phyloP scores from a whole-genome alignment of 1,140 invertebrate genomes.

The Neodiprion fabricii region DNA sequence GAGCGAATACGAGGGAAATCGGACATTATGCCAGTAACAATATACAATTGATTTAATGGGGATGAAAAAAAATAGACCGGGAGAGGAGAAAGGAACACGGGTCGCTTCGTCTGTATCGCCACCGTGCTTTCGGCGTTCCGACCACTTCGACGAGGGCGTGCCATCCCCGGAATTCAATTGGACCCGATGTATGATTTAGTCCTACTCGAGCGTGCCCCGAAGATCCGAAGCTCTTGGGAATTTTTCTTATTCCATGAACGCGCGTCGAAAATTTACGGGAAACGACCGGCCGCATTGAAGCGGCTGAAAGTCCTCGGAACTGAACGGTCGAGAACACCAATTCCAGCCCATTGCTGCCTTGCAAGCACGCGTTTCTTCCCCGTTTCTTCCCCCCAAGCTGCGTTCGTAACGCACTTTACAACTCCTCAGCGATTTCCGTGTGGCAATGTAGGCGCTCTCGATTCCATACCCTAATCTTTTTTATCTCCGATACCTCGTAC shows the following conservation, averaged over 20 bases:
- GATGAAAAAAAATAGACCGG: background rate
- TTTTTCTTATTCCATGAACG: background rate
- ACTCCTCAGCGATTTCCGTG: no score
- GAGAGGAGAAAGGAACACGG: no score
- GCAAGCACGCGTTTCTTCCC: no score
- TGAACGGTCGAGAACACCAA: no score
- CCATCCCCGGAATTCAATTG: constrained; percentile 4
- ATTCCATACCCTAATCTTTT: no score
- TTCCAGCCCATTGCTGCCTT: no score
- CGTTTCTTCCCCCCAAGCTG: no score
- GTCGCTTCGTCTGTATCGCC: background rate
- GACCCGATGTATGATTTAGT: background rate
- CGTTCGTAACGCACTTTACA: no score
- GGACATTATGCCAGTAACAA: background rate
- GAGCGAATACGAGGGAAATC: background rate
- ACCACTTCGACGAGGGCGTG: background rate
- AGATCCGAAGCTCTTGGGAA: background rate
- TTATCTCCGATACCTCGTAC: no score
- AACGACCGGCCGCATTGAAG: background rate
- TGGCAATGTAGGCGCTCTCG: no score
- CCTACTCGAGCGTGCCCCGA: background rate
- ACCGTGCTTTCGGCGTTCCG: background rate
- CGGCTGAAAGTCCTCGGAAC: background rate
- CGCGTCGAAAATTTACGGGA: background rate
- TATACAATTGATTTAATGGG: background rate